A percentile compares a stretch with the other conserved stretches of the same genome.
Conservation (phyloP, 2,797 vertebrate species). For the Pangasius sanitwongsei region DNA sequence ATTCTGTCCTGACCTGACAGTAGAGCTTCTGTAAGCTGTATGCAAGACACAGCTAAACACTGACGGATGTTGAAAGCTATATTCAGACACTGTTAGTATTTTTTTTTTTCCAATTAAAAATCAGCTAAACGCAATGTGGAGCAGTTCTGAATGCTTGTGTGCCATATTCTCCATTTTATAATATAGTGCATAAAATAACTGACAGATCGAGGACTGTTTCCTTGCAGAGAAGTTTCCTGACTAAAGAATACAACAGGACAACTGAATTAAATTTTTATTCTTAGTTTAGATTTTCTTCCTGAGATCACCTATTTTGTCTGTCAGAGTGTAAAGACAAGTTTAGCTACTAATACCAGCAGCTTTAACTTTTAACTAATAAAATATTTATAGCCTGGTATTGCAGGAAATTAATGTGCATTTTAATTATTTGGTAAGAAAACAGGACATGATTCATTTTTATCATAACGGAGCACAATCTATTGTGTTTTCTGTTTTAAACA, state of each 20-base stretch:
- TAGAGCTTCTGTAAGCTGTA: background rate
- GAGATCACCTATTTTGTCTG: background rate
- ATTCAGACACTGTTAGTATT: background rate
- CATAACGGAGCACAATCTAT: background rate
- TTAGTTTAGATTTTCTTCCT: background rate
- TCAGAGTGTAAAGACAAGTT: background rate
- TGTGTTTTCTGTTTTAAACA: background rate
- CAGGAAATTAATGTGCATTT: background rate
- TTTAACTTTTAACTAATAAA: background rate
- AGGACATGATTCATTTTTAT: background rate
- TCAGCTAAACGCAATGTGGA: background rate
- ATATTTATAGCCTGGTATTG: background rate
- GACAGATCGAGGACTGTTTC: background rate
- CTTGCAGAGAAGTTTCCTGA: background rate
- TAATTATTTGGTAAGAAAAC: background rate
- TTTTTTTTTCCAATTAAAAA: background rate
- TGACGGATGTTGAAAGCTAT: background rate
- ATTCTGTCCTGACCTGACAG: background rate
- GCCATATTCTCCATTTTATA: background rate
- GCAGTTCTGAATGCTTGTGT: background rate
- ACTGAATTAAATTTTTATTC: background rate
- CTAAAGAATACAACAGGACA: background rate
- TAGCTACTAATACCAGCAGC: background rate
- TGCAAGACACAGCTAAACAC: background rate
- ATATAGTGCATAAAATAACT: background rate